Percentiles rank a stretch among this genome's conserved stretches.
Evolutionary conservation across 2,797 vertebrate genomes (phyloP).

Genomic region (Crenichthys baileyi): DNA sequence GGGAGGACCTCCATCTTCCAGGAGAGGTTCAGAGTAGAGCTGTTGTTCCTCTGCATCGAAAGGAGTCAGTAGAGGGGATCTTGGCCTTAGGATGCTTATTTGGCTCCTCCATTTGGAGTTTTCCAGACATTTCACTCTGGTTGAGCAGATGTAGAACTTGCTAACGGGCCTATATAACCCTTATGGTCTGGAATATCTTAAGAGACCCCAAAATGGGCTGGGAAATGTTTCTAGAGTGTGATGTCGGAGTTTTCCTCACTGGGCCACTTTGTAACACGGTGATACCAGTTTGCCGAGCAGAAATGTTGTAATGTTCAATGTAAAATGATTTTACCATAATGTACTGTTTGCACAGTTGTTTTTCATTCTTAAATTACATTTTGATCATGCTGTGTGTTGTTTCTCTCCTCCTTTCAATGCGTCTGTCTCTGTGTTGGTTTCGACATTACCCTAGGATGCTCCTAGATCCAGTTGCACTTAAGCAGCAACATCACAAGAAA

Average conservation of each 20-base stretch:
- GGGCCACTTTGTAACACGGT: too few relatives aligned
- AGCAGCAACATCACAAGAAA: background rate
- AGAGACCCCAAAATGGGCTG: too few relatives aligned
- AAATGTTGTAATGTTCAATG: constrained; percentile 14
- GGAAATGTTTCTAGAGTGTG: too few relatives aligned
- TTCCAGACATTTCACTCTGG: too few relatives aligned
- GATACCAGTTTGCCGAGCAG: background rate
- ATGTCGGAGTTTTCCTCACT: too few relatives aligned
- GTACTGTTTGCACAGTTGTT: constrained; percentile 11
- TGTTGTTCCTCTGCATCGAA: background rate
- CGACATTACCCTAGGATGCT: background rate
- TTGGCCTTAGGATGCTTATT: background rate
- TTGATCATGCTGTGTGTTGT: background rate
- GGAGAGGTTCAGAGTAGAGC: background rate
- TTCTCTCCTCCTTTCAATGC: constrained; percentile 1
- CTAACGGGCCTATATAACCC: too few relatives aligned
- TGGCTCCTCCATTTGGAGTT: background rate
- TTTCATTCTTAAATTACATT: constrained; percentile 12
- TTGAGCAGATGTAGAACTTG: too few relatives aligned
- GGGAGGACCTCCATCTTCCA: background rate
- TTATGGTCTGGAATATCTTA: too few relatives aligned
- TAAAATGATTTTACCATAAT: constrained; percentile 14
- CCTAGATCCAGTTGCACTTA: background rate
- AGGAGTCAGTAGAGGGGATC: background rate
- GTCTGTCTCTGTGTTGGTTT: background rate